Evolutionary conservation across 1,140 invertebrate species (phyloP), one percentile per base, ranked within the genome.

Genomic region (Dysdera silvatica): DNA sequence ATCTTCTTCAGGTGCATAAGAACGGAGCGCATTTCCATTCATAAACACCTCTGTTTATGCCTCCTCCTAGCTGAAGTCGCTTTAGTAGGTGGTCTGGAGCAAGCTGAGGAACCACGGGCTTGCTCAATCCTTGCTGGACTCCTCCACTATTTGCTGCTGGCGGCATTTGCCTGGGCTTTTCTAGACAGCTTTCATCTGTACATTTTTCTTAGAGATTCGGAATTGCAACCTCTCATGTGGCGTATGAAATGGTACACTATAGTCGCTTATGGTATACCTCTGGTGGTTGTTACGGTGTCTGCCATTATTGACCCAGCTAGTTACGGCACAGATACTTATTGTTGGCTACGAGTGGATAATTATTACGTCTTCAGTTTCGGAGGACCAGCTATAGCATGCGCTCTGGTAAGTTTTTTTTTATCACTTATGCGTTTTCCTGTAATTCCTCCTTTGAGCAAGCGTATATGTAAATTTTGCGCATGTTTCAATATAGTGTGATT

Each of bases 61-160:
- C 82, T 98, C 47, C 80, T 98, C 70, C 81, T 95, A 69, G 93
- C 91, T 31, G 93, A 98, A 78, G 78, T 95, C 49, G 80, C 97
- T 31, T 98, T 98, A 78, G 80, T 98, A 62, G 82, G 85, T 68
- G 95, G 95, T 45, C 91, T 98, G 67, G 85, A 87, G 71, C 85
- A 92, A 77, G 95, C 91, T 14, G 83, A 89, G 73, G 84, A 89
- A 75, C 83, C 83, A 69, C 83, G 91, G 59, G 78, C 91, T 47
- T 99, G 95, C 76, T 87, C 90, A 24, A 81, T 95, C 24, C 86
- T 97, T 64, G 94, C 95, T 61, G 88, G 88, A 26, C 78, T 94
- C 29, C 78, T 98, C 24, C 95, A 99, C 76, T 97, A 91, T 78
- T 89, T 97, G 78, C 95, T 98, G 77, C 80, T 98, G 54, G 88